Evolutionary conservation across 2,113 vertebrate species (phyloP).

Genomic region (Oxyura jamaicensis): DNA sequence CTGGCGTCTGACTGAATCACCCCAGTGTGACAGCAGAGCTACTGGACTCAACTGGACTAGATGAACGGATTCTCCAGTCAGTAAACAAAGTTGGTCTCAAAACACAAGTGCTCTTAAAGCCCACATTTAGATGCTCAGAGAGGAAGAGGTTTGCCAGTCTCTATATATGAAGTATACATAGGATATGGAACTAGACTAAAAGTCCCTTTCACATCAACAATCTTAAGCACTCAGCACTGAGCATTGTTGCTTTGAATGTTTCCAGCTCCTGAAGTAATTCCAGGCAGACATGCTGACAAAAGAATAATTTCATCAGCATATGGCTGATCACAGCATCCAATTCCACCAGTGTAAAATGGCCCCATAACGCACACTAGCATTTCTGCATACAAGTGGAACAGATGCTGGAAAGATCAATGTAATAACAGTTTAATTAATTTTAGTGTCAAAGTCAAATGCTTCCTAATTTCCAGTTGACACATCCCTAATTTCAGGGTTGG

Average conservation of each 20-base stretch:
- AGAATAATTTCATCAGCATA: constrained; percentile 66
- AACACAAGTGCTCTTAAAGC: not conserved
- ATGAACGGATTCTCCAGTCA: not conserved
- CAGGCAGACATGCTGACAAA: constrained; percentile 58
- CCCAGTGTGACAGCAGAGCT: not conserved
- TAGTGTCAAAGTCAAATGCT: constrained; percentile 52
- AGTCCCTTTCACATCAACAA: constrained; percentile 13
- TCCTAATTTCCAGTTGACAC: constrained; percentile 37
- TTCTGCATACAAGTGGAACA: constrained; percentile 50
- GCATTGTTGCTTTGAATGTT: constrained; percentile 44
- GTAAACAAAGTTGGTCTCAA: not conserved
- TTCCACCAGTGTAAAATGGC: constrained; percentile 35
- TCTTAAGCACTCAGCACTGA: constrained; percentile 17
- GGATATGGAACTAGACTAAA: not conserved
- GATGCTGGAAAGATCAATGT: constrained; percentile 50
- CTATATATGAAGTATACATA: not conserved
- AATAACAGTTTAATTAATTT: constrained; percentile 64
- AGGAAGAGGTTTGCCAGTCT: not conserved
- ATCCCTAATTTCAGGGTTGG: not conserved
- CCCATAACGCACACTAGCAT: not conserved
- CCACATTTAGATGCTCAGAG: not conserved
- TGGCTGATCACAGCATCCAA: constrained; percentile 58
- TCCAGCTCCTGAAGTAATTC: constrained; percentile 59
- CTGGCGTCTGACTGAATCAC: not conserved
- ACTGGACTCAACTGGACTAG: not conserved